These are phyloP conservation scores for Papilio helenus DNA, from an alignment of 1,140 invertebrate genomes.

Conservation along the genomic window DNA sequence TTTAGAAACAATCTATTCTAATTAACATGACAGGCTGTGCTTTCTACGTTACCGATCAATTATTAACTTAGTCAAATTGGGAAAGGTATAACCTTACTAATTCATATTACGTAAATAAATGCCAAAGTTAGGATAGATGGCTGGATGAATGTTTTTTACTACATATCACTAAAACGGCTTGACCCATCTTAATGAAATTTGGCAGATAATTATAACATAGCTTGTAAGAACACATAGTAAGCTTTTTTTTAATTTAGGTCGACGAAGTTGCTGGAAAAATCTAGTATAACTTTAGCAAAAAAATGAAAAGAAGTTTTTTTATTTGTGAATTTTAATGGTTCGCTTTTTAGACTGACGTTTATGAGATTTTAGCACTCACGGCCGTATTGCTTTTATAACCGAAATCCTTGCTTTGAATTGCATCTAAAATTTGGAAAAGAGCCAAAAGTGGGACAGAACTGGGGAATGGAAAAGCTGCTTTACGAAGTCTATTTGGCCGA, in stretches of 20 bases:
- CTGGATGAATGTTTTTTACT: too few species aligned
- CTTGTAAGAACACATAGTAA: too few species aligned
- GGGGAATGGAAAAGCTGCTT: slow-evolving; percentile 39
- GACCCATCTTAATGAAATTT: too few species aligned
- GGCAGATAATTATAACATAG: too few species aligned
- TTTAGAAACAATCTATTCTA: background rate
- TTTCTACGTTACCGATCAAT: background rate
- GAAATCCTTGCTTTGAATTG: slow-evolving; percentile 37
- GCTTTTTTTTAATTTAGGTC: too few species aligned
- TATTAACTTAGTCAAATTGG: background rate
- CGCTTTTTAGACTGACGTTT: slow-evolving; percentile 7
- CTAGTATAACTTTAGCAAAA: too few species aligned
- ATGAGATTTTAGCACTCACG: slow-evolving; percentile 18
- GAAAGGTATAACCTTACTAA: background rate
- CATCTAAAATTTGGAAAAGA: slow-evolving; percentile 37
- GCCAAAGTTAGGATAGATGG: too few species aligned
- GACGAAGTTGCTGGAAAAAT: too few species aligned
- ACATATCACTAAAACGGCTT: too few species aligned
- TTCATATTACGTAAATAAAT: too few species aligned
- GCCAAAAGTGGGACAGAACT: slow-evolving; percentile 37
- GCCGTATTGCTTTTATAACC: slow-evolving; percentile 34
- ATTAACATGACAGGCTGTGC: background rate
- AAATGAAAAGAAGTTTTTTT: background rate
- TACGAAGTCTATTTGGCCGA: slow-evolving; percentile 37
- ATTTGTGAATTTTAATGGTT: background rate